Base-by-base conservation (phyloP, 2,888 invertebrate species). In the Ferrisia virgata region DNA sequence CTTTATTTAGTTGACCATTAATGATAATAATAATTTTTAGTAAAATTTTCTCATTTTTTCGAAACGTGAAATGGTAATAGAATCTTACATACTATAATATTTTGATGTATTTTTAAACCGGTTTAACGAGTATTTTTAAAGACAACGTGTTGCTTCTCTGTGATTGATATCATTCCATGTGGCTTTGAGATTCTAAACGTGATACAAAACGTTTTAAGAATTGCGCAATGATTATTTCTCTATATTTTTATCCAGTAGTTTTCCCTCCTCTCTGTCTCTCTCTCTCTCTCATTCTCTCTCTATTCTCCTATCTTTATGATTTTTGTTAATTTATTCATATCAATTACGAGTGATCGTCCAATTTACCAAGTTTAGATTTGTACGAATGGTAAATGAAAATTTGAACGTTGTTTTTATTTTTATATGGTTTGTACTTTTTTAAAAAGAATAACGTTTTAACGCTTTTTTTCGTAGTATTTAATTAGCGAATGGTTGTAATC, bases 101-200 rank as follows among this genome's bases (percentile, higher is more conserved):
- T n/a, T n/a, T n/a, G n/a, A n/a, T n/a, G n/a, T n/a, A 11, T 80
- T 33, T 58, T 28, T 18, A 11, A 80, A n/a, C 47, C 43, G 39
- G 53, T 81, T 64, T 58, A n/a, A 31, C 31, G 6, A 58, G 9
- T 82, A 64, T 25, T 82, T 33, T 36, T 9, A 25, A 25, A 64
- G 31, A 36, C 18, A 58, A 53, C 36, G 31, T 82, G 43, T 31
- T 36, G 33, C 25, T 28, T 64, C 36, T 81, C 82, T 82, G 82
- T 82, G 82, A 82, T 82, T 36, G 58, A 82, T 82, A 82, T 64
- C 82, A 82, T 82, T 82, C 82, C 82, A 82, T 53, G 47, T 82
- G n/a, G 31, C 39, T 58, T 11, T 13, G 53, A 36, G 28, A 43
- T 47, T 40, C 72, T 36, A 36, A 36, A 76, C 36, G 31, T 76